Evolutionary conservation across 1,140 invertebrate genomes (phyloP), one percentile per base, ranked within the genome.

Genomic region (Lordiphosa stackelbergi): DNA sequence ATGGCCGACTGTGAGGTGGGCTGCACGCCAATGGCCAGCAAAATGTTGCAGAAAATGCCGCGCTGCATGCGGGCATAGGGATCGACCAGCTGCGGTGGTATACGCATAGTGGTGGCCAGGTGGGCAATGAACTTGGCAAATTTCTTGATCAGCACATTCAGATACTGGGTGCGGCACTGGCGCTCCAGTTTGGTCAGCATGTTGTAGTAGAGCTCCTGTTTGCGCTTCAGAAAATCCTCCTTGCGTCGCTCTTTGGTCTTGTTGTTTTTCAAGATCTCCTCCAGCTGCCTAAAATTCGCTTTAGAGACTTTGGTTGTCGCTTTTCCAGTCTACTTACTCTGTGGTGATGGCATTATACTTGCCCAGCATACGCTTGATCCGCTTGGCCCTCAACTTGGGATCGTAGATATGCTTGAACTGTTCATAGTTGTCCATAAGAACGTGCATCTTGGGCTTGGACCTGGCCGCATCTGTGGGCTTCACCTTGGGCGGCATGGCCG

Each of bases 21-120:
- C 57, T 86, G 85, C 6, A 86, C 79, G 0, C 85, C 85, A 19
- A 86, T 85, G 9, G 85, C 75, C 43, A 85, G 49, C 36, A 86
- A 12, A 3, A 86, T 85, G 42, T 86, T 86, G 43, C 85, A 86
- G 43, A 86, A 86, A 36, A 86, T 86, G 22, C 85, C 85, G 28
- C 85, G 85, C 45, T 86, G 85, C 85, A 86, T 86, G 9, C 85
- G 79, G 0, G 85, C 81, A 56, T 86, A 86, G 0, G 85, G 85
- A 49, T 86, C 85, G 16, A 85, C 70, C 28, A 86, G 51, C 22
- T 81, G 72, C 7, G 85, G 75, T 4, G 85, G 85, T 9, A 86
- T 86, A 0, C 71, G 75, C 79, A 86, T 86, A 24, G 85, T 85
- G 9, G 85, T 86, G 4, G 85, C 85, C 63, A 86, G 8, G 36